These are phyloP conservation scores for Microdon myrmicae DNA, from an alignment of 2,888 invertebrate species.

Conservation along the genomic window DNA sequence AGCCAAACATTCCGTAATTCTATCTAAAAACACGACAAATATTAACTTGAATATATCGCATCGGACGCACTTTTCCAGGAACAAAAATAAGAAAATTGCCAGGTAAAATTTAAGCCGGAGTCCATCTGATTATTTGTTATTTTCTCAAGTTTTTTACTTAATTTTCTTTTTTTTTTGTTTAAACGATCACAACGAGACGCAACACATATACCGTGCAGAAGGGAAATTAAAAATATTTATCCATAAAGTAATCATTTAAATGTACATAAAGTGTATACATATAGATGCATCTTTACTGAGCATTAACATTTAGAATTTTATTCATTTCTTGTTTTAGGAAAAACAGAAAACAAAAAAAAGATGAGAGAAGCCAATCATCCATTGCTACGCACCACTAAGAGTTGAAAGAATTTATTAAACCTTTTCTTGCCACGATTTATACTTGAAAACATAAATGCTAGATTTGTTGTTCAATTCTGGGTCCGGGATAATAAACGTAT, in stretches of 20 bases:
- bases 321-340: conserved; percentile 17
- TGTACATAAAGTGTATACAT: conserved; percentile 10
- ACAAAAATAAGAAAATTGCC: too few species aligned
- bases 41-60: too few species aligned
- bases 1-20: too few species aligned
- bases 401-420: conserved; percentile 64
- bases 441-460: conserved; percentile 63
- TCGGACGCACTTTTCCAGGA: too few species aligned
- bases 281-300: conserved; percentile 5
- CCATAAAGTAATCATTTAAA: too few species aligned
- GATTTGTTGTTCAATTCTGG: conserved; percentile 35
- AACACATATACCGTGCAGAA: conserved; percentile 44
- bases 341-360: conserved; percentile 29
- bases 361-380: conserved; percentile 52
- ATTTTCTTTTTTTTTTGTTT: conserved; percentile 8
- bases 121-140: too few species aligned
- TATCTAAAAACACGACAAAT: too few species aligned
- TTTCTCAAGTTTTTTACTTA: too few species aligned
- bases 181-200: conserved; percentile 24
- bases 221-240: conserved; percentile 5
- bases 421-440: conserved; percentile 64
- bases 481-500: too few species aligned
- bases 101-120: too few species aligned
- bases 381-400: conserved; percentile 64
- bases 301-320: neutral